Evolutionary conservation across 2,888 invertebrate species (phyloP).

Genomic region (Noctua comes): DNA sequence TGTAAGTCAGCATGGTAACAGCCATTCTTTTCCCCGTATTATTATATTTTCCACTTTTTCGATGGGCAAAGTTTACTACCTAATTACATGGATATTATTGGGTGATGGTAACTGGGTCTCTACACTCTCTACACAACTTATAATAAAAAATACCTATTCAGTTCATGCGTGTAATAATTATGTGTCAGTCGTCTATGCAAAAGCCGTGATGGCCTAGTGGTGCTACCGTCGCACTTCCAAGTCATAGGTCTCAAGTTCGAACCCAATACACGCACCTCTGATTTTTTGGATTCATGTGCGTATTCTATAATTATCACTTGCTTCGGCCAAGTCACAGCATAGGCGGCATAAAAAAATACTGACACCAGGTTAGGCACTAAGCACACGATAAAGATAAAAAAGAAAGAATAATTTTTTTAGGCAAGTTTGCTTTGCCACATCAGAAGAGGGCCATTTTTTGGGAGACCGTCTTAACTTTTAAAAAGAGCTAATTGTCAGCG

Average conservation of each 20-base stretch:
- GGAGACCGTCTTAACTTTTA: background rate
- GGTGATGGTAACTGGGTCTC: background rate
- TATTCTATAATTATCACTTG: too few relatives aligned
- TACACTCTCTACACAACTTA: background rate
- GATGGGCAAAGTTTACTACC: background rate
- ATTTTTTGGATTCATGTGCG: too few relatives aligned
- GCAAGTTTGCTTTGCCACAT: background rate
- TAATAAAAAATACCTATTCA: background rate
- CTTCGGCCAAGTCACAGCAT: too few relatives aligned
- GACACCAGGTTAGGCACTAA: too few relatives aligned
- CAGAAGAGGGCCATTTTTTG: background rate
- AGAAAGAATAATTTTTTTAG: background rate
- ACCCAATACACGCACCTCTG: too few relatives aligned
- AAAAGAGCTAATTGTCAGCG: background rate
- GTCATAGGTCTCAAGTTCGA: too few relatives aligned
- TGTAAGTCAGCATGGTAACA: background rate
- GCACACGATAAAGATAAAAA: too few relatives aligned
- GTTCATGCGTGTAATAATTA: background rate
- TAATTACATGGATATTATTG: conserved; percentile 6
- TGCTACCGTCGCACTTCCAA: too few relatives aligned
- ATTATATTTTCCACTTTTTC: background rate
- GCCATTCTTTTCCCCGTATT: background rate
- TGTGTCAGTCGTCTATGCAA: too few relatives aligned
- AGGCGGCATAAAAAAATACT: too few relatives aligned
- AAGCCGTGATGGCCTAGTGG: too few relatives aligned